Evolutionary conservation across 2,113 vertebrate species (phyloP), one percentile per base, ranked within the genome.

Genomic region (Gasterosteus nipponicus): DNA sequence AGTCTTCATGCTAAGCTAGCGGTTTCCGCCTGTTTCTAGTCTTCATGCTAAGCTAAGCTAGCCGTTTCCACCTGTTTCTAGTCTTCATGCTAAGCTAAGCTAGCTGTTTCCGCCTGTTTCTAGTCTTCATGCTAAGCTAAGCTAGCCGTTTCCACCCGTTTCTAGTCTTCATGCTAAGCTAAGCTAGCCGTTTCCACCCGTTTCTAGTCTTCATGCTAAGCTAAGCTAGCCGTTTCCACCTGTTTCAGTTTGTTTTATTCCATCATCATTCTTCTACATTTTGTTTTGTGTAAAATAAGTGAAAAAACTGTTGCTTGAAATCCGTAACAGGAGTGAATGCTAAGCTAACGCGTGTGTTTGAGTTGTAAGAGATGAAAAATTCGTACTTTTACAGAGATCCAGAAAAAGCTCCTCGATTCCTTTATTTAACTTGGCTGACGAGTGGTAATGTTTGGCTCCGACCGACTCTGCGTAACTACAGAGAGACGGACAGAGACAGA

Each of bases 381-480:
- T 53, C 97, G 46, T 94, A 99, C 98, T 93, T 98, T 99, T 99
- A 96, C 98, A 99, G 75, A 99, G 95, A 75, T 99, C 98, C 89
- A 99, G 97, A 89, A 99, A 99, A 47, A 99, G 95, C 87, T 99
- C 98, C 92, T 99, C 98, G 63, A 99, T 99, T 93, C 98, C 98
- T 95, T 98, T 98, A 88, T 98, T 99, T 89, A 98, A 90, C 93
- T 99, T 99, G 90, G 98, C 98, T 78, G 98, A 99, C 10, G 98
- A 97, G 89, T 98, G 98, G 91, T 98, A 99, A 93, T 99, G 98
- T 94, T 95, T 99, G 91, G 98, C 98, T 86, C 98, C 97, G 73
- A 99, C 98, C 61, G 98, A 99, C 89, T 97, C 96, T 31, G 98
- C 95, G 69, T 99, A 99, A 89, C 98, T 99, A 80, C 10, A 65